Base-by-base conservation (phyloP, 2,113 vertebrate genomes). In the Rutilus rutilus region DNA sequence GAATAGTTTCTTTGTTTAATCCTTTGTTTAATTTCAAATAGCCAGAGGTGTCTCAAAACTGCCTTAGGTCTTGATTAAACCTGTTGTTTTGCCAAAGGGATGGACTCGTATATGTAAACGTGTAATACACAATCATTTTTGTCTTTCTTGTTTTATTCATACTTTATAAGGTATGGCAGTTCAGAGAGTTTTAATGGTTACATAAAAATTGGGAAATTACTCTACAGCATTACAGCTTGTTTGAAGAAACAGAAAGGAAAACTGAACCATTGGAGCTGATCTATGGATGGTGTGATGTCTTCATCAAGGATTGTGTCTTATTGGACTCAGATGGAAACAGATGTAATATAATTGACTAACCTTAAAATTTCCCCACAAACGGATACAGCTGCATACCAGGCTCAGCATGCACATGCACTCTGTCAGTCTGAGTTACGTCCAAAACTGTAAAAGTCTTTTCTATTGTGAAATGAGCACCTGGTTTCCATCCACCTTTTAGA, bases 401-500 rank as follows among this genome's bases (percentile, higher is more conserved):
- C 77, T 75, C n/a, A 15, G 88, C 57, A 36, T 62, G 87, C 90
- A 79, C 33, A 90, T 88, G 82, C 87, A 71, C 64, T 30, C 57
- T 90, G 92, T 93, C 94, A 90, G 85, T 82, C 89, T 87, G 50
- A 14, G 86, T 92, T 92, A 91, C 77, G 87, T 86, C 88, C 74
- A 67, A 88, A 90, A 78, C 60, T 89, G 89, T 86, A 90, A 92
- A 91, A 21, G 57, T 69, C 71, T 89, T 86, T 90, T 87, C 90
- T 89, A 89, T 88, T 86, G 54, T 75, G 87, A 52, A 86, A 82
- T 11, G 64, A n/a, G 87, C 93, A 94, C 93, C 92, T 95, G 93
- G 87, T 93, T 93, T 93, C 85, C 90, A 93, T 94, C 91, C 45
- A 91, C 75, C 89, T 87, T 27, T 86, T 30, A 91, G 90, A 91